These are phyloP conservation scores for Desmodus rotundus DNA, from an alignment of 2,113 vertebrate genomes.

Conservation along the genomic window DNA sequence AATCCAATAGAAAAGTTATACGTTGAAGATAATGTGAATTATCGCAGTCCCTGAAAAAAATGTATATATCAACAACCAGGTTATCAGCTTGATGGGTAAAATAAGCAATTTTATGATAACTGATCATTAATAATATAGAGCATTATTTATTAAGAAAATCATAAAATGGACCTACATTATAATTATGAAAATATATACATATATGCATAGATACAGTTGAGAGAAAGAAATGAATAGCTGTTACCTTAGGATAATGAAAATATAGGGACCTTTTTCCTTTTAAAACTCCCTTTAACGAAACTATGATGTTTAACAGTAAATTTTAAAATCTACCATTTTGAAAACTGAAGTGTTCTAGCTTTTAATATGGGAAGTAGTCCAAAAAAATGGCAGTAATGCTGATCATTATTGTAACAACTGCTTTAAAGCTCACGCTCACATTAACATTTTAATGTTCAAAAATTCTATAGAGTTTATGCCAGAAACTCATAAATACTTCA, in stretches of 20 bases:
- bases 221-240: background rate
- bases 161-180: background rate
- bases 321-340: background rate
- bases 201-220: background rate
- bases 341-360: background rate
- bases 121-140: background rate
- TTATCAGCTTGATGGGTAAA: background rate
- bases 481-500: background rate
- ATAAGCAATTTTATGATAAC: background rate
- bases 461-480: background rate
- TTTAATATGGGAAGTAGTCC: background rate
- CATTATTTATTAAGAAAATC: background rate
- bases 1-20: background rate
- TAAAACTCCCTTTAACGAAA: background rate
- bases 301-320: background rate
- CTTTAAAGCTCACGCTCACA: constrained; percentile 16
- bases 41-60: background rate
- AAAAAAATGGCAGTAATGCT: background rate
- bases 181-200: background rate
- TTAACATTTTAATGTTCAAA: constrained; percentile 22
- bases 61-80: background rate
- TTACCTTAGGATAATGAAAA: background rate
- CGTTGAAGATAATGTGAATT: background rate
- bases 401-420: background rate
- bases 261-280: background rate